Percentiles rank a stretch among this genome's conserved stretches.
phyloP scores from a whole-genome alignment of 1,140 invertebrate genomes.

The Drosophila lacteicornis region DNA sequence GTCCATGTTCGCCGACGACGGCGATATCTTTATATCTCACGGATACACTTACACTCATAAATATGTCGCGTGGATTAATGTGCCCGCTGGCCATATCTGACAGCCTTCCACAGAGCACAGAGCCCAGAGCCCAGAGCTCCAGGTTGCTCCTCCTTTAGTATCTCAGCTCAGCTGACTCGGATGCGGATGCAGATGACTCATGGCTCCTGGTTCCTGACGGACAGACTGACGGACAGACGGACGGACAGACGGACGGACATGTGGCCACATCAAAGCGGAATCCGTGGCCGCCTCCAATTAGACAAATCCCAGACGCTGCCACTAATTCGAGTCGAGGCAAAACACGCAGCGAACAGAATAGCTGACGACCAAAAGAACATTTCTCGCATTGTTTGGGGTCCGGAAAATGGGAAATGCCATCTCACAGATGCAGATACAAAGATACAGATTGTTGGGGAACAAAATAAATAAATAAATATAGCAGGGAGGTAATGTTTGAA shows the following conservation, averaged over 20 bases:
- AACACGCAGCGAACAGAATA: slow-evolving; percentile 21
- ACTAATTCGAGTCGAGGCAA: slow-evolving; percentile 31
- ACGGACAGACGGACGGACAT: slow-evolving; percentile 19
- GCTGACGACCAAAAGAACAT: neutral
- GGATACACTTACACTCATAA: slow-evolving; percentile 78
- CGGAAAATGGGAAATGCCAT: neutral
- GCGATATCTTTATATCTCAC: slow-evolving; percentile 81
- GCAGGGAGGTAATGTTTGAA: too few species aligned
- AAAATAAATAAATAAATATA: neutral
- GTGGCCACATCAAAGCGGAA: slow-evolving; percentile 41
- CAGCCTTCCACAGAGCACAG: slow-evolving; percentile 54
- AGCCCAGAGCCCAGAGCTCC: neutral
- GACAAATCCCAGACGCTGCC: slow-evolving; percentile 41
- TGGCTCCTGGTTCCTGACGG: slow-evolving; percentile 26
- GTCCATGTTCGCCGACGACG: slow-evolving; percentile 59
- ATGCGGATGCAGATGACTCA: slow-evolving; percentile 17
- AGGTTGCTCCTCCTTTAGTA: neutral
- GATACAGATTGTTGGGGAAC: neutral
- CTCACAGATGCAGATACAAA: neutral
- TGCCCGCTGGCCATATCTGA: slow-evolving; percentile 81
- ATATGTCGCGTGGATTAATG: slow-evolving; percentile 83
- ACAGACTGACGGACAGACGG: neutral
- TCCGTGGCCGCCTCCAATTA: slow-evolving; percentile 40
- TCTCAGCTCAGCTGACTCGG: slow-evolving; percentile 1
- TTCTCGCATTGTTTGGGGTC: slow-evolving; percentile 21